Evolutionary conservation across 2,888 invertebrate species (phyloP), one percentile per base, ranked within the genome.

Genomic region (Papilio gigon): DNA sequence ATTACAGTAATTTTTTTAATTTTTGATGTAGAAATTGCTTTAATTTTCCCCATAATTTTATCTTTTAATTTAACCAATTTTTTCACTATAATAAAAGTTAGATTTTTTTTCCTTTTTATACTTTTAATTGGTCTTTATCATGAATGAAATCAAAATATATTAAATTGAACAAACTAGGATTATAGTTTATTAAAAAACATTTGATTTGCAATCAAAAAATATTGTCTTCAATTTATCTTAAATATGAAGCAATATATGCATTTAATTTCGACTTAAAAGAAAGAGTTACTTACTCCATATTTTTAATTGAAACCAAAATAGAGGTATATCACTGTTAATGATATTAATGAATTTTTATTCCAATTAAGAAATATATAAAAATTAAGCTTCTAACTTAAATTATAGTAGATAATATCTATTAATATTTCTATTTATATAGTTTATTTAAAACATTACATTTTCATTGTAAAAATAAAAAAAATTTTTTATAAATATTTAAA

Each of bases 1-100:
- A 93, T 95, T 84, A 93, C 94, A 42, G 87, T 95, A 82, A 93
- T 95, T 89, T 95, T 95, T 82, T 86, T 95, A 92, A 94, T 95
- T 89, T 95, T 95, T 92, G 95, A 95, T 91, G 92, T 95, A 71
- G 95, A 95, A 94, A 94, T 95, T 87, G 93, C 93, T 0, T 75
- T 95, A 81, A 87, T 95, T 81, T 80, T 95, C 0, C 94, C 94
- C 0, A 86, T 94, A 83, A 93, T 94, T 76, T 79, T 88, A 0
- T 60, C 80, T 72, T 87, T 85, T 77, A 80, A 82, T 76, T 62
- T 81, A 80, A 77, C 78, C 74, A 86, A 85, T 74, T 77, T 85
- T 75, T 59, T 79, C 70, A 77, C 76, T 73, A 86, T 83, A 85
- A 74, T 71, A 72, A 84, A 80, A 83, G 80, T 80, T 79, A 85